phyloP scores from a whole-genome alignment of 1,140 invertebrate species.

The Drosophila oshimai region DNA sequence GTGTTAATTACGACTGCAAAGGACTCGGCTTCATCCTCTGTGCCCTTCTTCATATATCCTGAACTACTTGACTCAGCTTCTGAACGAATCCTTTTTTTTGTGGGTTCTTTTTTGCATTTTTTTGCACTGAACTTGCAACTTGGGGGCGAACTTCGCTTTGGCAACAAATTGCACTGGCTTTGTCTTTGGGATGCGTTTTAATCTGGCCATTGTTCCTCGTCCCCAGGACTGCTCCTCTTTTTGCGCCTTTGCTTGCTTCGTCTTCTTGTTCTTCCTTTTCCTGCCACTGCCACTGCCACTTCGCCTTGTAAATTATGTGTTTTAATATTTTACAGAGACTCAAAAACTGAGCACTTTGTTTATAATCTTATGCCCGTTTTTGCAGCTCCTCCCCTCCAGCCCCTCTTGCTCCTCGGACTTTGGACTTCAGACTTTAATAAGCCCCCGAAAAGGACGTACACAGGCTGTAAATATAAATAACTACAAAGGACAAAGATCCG shows the following conservation, averaged over 20 bases:
- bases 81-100: neutral
- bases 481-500: conserved; percentile 6
- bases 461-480: conserved; percentile 25
- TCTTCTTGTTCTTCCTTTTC: no score
- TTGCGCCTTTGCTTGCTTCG: neutral
- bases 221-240: neutral
- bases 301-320: conserved; percentile 70
- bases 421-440: conserved; percentile 34
- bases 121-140: conserved; percentile 26
- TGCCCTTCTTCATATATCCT: neutral
- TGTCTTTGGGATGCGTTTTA: conserved; percentile 48
- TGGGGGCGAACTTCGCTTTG: conserved; percentile 36
- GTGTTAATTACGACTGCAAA: conserved; percentile 8
- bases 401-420: conserved; percentile 6
- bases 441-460: neutral
- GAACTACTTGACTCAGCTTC: neutral
- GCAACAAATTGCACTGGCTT: conserved; percentile 54
- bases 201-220: conserved; percentile 43
- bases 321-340: conserved; percentile 79
- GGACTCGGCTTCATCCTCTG: neutral
- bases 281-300: neutral
- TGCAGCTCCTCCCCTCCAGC: no score
- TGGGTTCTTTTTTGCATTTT: neutral
- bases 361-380: conserved; percentile 59
- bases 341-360: conserved; percentile 72